phyloP scores from a whole-genome alignment of 2,113 vertebrate genomes.

The Mionectes macconnelli region DNA sequence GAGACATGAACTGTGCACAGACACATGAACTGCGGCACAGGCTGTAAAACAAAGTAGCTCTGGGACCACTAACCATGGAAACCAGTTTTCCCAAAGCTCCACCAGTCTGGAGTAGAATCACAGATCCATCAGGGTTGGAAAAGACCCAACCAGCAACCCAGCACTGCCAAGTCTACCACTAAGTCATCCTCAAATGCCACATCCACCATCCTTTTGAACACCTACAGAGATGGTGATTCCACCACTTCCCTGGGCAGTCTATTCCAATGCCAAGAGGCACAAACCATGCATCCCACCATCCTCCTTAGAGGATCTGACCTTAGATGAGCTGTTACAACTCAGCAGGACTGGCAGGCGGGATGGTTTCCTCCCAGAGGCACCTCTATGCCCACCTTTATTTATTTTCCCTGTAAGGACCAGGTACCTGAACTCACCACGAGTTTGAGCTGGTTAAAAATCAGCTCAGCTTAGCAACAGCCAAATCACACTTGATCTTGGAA shows the following conservation, averaged over 20 bases:
- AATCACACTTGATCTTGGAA: not conserved
- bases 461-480: not conserved
- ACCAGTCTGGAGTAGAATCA: no score
- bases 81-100: not conserved
- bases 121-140: not conserved
- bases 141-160: not conserved
- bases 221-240: not conserved
- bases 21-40: not conserved
- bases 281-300: not conserved
- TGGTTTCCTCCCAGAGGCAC: not conserved
- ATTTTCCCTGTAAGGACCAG: not conserved
- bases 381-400: not conserved
- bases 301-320: not conserved
- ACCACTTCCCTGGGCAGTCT: not conserved
- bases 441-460: not conserved
- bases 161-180: not conserved
- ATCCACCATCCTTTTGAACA: not conserved
- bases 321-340: not conserved
- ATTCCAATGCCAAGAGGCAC: not conserved
- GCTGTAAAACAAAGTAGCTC: not conserved
- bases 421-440: accelerated
- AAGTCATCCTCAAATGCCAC: not conserved
- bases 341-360: not conserved
- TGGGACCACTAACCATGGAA: not conserved
- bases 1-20: no score